These are phyloP conservation scores for Struthidea cinerea DNA, from an alignment of 2,113 vertebrate species.

Conservation along the genomic window DNA sequence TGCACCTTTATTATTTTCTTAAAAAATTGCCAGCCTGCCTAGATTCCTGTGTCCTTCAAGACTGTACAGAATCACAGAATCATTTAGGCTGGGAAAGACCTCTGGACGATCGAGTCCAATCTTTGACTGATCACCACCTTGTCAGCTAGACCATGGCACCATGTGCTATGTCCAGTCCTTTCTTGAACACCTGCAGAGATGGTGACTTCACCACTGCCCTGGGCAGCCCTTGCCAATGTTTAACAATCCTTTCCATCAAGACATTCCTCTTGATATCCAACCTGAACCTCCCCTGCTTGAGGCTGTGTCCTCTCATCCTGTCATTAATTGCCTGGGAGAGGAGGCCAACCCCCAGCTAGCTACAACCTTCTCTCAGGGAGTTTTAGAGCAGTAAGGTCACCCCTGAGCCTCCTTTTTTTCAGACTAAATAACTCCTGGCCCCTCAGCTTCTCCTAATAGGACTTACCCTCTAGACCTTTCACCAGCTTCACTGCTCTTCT, in stretches of 20 bases:
- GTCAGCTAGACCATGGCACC: neutral
- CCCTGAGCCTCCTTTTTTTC: neutral
- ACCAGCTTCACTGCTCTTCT: neutral
- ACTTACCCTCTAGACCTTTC: neutral
- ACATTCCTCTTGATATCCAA: neutral
- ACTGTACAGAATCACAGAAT: neutral
- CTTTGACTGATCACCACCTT: neutral
- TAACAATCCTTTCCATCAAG: neutral
- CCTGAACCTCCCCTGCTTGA: neutral
- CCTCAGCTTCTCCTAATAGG: neutral
- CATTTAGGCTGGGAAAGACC: neutral
- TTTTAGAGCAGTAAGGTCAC: neutral
- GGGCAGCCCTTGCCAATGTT: neutral
- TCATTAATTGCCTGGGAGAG: neutral
- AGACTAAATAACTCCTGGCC: neutral
- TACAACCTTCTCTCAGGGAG: neutral
- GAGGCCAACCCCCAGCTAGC: neutral
- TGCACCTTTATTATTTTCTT: neutral
- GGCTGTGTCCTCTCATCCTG: neutral
- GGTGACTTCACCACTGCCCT: neutral
- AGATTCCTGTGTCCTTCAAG: neutral
- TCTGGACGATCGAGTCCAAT: neutral
- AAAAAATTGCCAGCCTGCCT: neutral
- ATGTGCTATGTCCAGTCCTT: neutral
- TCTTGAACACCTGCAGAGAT: neutral